A percentile compares a stretch with the other conserved stretches of the same genome.
Conservation (phyloP, 2,113 vertebrate genomes). For the Sphaerodactylus townsendi region DNA sequence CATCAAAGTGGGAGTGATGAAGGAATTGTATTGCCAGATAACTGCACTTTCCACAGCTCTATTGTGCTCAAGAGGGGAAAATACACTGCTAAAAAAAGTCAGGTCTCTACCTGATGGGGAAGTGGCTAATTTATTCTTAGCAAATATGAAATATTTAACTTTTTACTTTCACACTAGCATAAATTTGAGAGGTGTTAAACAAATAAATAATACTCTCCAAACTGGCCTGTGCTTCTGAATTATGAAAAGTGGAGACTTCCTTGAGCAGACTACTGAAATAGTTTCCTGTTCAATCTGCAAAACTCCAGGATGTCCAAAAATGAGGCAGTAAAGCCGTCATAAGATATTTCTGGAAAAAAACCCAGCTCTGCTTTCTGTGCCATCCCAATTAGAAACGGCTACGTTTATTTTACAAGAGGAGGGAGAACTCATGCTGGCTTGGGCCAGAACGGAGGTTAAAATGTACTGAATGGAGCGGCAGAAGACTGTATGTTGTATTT, state of each 20-base stretch:
- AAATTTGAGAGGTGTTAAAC: constrained; percentile 19
- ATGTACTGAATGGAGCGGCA: neutral
- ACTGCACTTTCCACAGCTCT: neutral
- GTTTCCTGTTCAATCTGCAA: constrained; percentile 45
- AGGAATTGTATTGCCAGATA: neutral
- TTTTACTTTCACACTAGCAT: neutral
- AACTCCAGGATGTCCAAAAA: constrained; percentile 47
- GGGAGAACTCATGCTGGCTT: too few relatives aligned
- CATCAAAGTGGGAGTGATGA: neutral
- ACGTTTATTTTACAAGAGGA: constrained; percentile 29
- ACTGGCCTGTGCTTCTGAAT: constrained; percentile 15
- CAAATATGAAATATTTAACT: constrained; percentile 10
- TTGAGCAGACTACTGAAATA: constrained; percentile 17
- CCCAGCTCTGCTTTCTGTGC: constrained; percentile 22
- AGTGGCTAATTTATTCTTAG: neutral
- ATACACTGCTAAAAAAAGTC: neutral
- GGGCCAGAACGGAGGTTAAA: constrained; percentile 20
- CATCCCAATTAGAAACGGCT: constrained; percentile 36
- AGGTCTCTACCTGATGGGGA: neutral
- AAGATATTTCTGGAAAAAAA: constrained; percentile 16
- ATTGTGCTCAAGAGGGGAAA: neutral
- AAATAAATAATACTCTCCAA: constrained; percentile 27
- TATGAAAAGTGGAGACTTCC: constrained; percentile 44
- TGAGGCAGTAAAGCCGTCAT: constrained; percentile 35
- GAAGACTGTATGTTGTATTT: neutral